These are phyloP conservation scores for Oeneis ivallda DNA, from an alignment of 2,888 invertebrate genomes.

Conservation along the genomic window DNA sequence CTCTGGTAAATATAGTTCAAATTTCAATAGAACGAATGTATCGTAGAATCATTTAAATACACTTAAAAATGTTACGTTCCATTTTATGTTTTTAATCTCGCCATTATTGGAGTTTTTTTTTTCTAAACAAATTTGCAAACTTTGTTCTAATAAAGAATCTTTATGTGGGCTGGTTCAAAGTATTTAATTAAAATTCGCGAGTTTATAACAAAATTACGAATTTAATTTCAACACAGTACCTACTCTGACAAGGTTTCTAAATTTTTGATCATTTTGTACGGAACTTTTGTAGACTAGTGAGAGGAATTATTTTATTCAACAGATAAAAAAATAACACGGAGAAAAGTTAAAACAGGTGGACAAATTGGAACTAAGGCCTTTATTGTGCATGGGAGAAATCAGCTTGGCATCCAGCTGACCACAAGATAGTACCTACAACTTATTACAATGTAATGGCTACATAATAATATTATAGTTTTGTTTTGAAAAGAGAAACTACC, in stretches of 20 bases:
- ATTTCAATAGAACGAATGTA: neutral
- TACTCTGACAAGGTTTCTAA: neutral
- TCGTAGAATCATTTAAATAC: constrained; percentile 13
- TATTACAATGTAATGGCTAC: too few relatives aligned
- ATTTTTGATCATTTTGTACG: neutral
- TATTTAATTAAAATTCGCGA: constrained; percentile 13
- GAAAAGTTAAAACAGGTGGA: too few relatives aligned
- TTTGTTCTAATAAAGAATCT: constrained; percentile 9
- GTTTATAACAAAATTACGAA: constrained; percentile 5
- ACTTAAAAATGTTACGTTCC: constrained; percentile 24
- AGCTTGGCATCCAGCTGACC: too few relatives aligned
- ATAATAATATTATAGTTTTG: too few relatives aligned
- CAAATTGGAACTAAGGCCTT: too few relatives aligned
- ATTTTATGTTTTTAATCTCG: constrained; percentile 27
- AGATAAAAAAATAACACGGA: too few relatives aligned
- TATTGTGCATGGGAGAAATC: too few relatives aligned
- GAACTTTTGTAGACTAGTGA: neutral
- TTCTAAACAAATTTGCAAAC: constrained; percentile 16
- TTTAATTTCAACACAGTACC: constrained; percentile 1
- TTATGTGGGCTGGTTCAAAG: constrained; percentile 10
- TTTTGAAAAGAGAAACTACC: too few relatives aligned
- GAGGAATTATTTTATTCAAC: neutral
- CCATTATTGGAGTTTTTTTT: constrained; percentile 22
- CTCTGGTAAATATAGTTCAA: neutral
- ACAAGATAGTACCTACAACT: too few relatives aligned